phyloP scores from a whole-genome alignment of 2,113 vertebrate species.

The Callorhinus ursinus region DNA sequence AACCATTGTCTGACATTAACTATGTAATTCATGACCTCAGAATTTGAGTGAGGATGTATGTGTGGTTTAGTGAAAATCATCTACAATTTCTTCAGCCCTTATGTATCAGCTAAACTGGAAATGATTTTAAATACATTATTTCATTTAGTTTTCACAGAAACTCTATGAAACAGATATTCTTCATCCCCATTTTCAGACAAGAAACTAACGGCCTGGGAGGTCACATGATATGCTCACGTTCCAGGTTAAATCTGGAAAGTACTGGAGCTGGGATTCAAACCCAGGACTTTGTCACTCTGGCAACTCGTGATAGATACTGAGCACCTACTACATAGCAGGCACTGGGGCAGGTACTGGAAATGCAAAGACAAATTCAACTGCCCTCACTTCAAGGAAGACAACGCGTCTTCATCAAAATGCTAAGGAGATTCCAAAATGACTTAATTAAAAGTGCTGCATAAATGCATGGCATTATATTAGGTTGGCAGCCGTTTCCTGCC shows the following conservation, averaged over 20 bases:
- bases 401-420: slow-evolving; percentile 16
- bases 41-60: not conserved
- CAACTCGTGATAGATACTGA: not conserved
- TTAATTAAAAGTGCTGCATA: slow-evolving; percentile 66
- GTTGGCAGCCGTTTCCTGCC: slow-evolving; percentile 52
- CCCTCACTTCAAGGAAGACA: not conserved
- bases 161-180: not conserved
- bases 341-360: not conserved
- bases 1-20: not conserved
- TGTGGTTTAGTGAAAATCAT: not conserved
- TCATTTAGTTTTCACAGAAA: not conserved
- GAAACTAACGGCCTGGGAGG: not conserved
- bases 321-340: too few relatives aligned
- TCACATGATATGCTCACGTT: not conserved
- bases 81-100: not conserved
- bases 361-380: not conserved
- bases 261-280: not conserved
- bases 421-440: slow-evolving; percentile 46
- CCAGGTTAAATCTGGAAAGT: not conserved
- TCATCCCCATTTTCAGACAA: not conserved
- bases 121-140: not conserved
- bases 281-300: not conserved
- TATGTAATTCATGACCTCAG: not conserved
- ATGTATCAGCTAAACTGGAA: not conserved
- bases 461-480: slow-evolving; percentile 64